These are phyloP conservation scores for Tetragnatha montana DNA, from an alignment of 2,888 invertebrate species.

Conservation along the genomic window DNA sequence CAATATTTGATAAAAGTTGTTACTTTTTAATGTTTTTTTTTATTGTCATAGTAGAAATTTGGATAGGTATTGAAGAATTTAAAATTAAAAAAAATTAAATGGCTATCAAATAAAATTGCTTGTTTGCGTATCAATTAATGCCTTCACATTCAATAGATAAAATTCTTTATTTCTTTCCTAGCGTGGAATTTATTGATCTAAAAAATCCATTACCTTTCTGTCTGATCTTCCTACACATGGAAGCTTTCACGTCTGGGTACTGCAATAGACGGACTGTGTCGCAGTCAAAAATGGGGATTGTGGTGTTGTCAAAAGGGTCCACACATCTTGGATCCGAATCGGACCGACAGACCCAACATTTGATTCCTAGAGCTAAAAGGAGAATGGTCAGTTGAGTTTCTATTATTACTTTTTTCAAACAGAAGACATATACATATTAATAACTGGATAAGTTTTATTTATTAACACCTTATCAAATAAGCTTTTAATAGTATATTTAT, in stretches of 20 bases:
- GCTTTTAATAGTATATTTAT: background rate
- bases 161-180: too few relatives aligned
- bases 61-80: too few relatives aligned
- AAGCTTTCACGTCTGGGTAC: slow-evolving; percentile 83
- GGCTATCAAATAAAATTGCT: too few relatives aligned
- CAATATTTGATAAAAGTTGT: too few relatives aligned
- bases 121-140: too few relatives aligned
- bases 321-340: slow-evolving; percentile 92
- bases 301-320: slow-evolving; percentile 93
- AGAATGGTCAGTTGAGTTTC: background rate
- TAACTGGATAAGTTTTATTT: background rate
- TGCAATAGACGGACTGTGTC: slow-evolving; percentile 80
- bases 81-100: too few relatives aligned
- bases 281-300: slow-evolving; percentile 90
- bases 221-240: slow-evolving; percentile 93
- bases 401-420: background rate
- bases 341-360: slow-evolving; percentile 94
- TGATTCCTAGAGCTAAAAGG: slow-evolving; percentile 78
- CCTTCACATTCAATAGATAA: too few relatives aligned
- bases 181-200: too few relatives aligned
- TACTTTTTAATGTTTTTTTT: too few relatives aligned
- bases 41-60: too few relatives aligned
- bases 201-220: slow-evolving; percentile 84
- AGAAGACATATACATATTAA: background rate
- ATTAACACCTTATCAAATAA: background rate